Conservation (phyloP, 2,797 vertebrate genomes). For the Neosilurus mollespiculum region DNA sequence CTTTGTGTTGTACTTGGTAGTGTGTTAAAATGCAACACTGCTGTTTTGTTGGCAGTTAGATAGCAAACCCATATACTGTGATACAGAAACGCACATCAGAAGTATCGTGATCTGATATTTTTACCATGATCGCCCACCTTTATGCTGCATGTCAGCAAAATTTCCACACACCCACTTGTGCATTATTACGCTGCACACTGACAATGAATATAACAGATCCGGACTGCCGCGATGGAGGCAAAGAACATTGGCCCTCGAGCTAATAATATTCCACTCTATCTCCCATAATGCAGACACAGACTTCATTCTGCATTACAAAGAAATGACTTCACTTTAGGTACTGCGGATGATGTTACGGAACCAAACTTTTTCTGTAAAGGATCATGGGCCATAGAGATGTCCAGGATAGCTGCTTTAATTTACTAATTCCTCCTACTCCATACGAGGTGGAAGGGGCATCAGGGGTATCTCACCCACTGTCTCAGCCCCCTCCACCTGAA, state of each 20-base stretch:
- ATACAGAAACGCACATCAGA: neutral
- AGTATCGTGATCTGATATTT: conserved; percentile 3
- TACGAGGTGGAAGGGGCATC: conserved; percentile 21
- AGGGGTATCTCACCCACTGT: conserved; percentile 4
- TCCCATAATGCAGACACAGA: neutral
- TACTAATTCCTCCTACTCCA: conserved; percentile 9
- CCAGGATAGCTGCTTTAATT: neutral
- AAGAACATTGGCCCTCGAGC: conserved; percentile 9
- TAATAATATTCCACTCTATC: conserved; percentile 29
- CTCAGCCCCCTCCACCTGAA: conserved; percentile 12
- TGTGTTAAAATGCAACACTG: neutral
- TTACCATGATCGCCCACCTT: neutral
- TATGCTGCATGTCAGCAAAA: conserved; percentile 28
- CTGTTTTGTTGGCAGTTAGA: neutral
- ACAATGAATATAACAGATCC: conserved; percentile 25
- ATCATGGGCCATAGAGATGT: neutral
- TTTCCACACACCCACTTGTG: conserved; percentile 27
- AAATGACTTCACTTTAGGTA: neutral
- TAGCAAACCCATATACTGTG: neutral
- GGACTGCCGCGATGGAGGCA: conserved; percentile 18
- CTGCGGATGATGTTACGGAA: neutral
- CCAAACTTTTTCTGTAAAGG: neutral
- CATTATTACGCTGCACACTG: conserved; percentile 30
- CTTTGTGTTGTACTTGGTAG: neutral
- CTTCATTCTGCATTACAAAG: neutral